A percentile compares a stretch with the other conserved stretches of the same genome.
Conservation (phyloP, 2,113 vertebrate species). For the Petroica traversi region DNA sequence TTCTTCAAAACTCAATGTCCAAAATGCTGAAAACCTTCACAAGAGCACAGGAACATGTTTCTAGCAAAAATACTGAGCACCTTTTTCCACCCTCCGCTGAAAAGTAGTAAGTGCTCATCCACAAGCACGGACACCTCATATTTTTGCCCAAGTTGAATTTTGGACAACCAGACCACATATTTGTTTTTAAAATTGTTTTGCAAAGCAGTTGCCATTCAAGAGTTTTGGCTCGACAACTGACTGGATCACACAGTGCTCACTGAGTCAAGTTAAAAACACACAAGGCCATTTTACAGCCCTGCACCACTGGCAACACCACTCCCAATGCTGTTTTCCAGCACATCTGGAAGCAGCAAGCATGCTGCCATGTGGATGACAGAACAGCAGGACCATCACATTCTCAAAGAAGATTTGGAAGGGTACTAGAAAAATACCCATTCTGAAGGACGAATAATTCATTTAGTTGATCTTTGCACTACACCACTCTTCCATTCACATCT, state of each 20-base stretch:
- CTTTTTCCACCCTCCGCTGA: neutral
- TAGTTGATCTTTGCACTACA: neutral
- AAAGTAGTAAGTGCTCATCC: neutral
- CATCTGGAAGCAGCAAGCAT: neutral
- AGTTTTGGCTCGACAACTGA: neutral
- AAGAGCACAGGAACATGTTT: neutral
- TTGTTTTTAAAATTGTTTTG: neutral
- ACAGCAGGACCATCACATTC: accelerated
- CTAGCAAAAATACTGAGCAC: neutral
- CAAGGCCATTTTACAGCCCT: neutral
- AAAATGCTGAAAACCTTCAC: neutral
- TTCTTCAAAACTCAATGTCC: neutral
- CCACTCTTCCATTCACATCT: neutral
- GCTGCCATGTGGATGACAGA: accelerated
- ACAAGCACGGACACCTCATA: accelerated
- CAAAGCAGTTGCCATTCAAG: neutral
- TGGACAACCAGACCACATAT: neutral
- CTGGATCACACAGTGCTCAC: neutral
- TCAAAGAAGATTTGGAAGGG: neutral
- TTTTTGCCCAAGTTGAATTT: neutral
- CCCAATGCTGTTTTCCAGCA: neutral
- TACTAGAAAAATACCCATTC: neutral
- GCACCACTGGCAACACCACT: neutral
- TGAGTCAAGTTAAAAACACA: neutral
- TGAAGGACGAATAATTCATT: neutral